A percentile compares a stretch with the other conserved stretches of the same genome.
These are phyloP conservation scores for Percopsis transmontana DNA, from an alignment of 2,113 vertebrate genomes.

Conservation along the genomic window DNA sequence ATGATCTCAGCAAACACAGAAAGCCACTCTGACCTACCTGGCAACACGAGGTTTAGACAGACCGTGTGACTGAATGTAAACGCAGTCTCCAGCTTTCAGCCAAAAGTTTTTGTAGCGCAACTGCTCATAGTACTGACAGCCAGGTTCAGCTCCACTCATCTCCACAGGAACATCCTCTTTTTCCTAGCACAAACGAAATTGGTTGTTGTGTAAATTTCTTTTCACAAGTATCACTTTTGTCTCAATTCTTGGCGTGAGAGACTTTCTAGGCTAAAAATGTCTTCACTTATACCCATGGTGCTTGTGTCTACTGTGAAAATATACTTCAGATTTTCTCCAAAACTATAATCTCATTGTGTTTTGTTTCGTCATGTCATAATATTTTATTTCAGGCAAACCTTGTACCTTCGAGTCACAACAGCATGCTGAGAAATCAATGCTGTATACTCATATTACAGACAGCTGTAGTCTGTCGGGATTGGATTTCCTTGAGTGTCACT, in stretches of 20 bases:
- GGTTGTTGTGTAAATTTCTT: no score
- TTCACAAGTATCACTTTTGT: no score
- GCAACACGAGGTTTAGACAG: conserved; percentile 88
- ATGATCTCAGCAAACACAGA: neutral
- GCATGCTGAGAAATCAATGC: neutral
- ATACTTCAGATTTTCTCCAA: no score
- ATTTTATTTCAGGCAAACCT: conserved; percentile 21
- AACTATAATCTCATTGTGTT: no score
- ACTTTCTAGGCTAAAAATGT: no score
- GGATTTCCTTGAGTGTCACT: no score
- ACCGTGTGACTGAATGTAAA: conserved; percentile 94
- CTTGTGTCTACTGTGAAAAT: no score
- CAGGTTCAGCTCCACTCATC: conserved; percentile 89
- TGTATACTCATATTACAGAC: neutral
- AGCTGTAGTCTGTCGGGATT: neutral
- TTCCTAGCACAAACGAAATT: conserved; percentile 75
- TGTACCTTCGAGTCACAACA: neutral
- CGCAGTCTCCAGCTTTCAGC: conserved; percentile 94
- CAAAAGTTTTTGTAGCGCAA: conserved; percentile 90
- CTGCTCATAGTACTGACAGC: conserved; percentile 93
- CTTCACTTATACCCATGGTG: no score
- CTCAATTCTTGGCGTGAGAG: no score
- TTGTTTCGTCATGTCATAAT: no score
- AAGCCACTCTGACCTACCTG: conserved; percentile 75
- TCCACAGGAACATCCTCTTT: conserved; percentile 93